Conservation (phyloP, 2,113 vertebrate genomes). For the Neodontobutis hainanensis region DNA sequence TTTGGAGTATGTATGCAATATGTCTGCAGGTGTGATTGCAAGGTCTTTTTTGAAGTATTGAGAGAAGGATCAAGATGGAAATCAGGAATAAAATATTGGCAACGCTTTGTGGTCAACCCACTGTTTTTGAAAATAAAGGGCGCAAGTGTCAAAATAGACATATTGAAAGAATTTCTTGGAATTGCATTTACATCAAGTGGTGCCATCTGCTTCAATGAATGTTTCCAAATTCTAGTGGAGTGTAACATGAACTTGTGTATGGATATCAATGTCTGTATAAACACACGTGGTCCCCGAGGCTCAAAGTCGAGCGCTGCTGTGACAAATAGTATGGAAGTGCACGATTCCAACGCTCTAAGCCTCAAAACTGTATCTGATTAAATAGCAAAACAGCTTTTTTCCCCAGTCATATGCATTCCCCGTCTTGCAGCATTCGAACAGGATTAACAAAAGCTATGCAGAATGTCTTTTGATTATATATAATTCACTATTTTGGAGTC, state of each 20-base stretch:
- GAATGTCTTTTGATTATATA: background rate
- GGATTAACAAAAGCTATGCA: conserved; percentile 8
- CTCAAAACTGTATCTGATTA: background rate
- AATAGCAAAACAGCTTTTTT: conserved; percentile 6
- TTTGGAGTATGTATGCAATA: background rate
- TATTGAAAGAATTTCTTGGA: conserved; percentile 35
- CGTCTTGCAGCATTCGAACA: background rate
- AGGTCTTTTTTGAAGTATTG: background rate
- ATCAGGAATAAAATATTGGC: background rate
- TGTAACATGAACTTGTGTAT: conserved; percentile 21
- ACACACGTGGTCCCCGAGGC: conserved; percentile 4
- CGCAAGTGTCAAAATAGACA: conserved; percentile 17
- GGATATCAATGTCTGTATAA: conserved; percentile 7
- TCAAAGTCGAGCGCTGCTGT: background rate
- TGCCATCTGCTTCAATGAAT: conserved; percentile 48
- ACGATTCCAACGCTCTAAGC: conserved; percentile 1
- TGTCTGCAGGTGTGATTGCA: background rate
- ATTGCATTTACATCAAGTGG: conserved; percentile 27
- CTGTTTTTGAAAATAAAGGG: conserved; percentile 10
- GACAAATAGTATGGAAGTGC: background rate
- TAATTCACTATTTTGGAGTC: background rate
- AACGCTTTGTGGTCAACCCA: background rate
- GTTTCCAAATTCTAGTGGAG: conserved; percentile 37
- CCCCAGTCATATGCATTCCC: background rate
- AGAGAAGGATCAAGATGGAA: no score